Evolutionary conservation across 1,140 invertebrate genomes (phyloP), one percentile per base, ranked within the genome.

Genomic region (Pantala flavescens): DNA sequence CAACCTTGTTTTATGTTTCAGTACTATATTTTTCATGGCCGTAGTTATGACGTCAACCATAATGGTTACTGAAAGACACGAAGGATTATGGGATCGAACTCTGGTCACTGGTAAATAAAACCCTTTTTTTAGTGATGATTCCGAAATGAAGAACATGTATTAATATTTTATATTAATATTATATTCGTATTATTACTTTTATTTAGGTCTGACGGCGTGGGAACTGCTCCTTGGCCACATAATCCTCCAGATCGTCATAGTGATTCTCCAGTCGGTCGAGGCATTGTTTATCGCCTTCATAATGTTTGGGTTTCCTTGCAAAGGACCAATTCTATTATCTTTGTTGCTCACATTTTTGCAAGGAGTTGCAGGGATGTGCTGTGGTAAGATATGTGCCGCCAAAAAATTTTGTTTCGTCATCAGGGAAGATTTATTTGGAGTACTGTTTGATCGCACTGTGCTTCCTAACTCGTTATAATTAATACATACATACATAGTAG

Each of bases 51-150:
- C 92, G 0, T 90, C 92, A 0, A 85, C 90, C 0, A 87, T 91
- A 10, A 91, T 96, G 79, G 92, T 97, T 43, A 85, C 90, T 0
- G 94, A 97, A 80, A 88, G 90, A 43, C 84, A 88, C 78, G 91
- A 93, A 79, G 93, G 93, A 43, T 85, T 93, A 71, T 89, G 92
- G 87, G 88, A 93, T 78, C 82, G 92, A 75, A 90, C 88, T 73
- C 83, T 91, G 0, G 88, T 94, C 12, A 90, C 92, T 75, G 91
- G 90, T 81, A 86, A 88, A 16, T 80, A 86, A 14, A 78, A 76
- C 72, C 72, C 71, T 42, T 71, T 0, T 55, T 49, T 11, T 75
- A n/a, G 28, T 9, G 2, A 2, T 36, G 28, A 36, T 2, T 9
- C 9, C 28, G 2, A 5, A 36, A 36, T 36, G 28, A 9, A 36